Base-by-base conservation (phyloP, 2,888 invertebrate genomes). In the Stenodera caucasica region DNA sequence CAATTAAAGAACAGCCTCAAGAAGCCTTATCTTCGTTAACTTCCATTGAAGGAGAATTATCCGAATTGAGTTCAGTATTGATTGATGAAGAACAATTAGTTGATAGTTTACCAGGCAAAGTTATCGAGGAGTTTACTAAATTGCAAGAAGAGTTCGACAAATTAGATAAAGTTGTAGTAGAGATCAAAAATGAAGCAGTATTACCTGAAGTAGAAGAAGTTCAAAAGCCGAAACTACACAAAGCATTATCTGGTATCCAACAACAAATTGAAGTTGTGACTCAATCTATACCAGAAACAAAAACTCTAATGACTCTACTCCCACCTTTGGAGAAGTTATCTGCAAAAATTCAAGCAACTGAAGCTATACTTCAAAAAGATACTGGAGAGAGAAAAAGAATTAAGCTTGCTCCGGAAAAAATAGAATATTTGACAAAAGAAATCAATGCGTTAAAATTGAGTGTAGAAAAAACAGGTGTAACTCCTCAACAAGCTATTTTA, bases 401-500 rank as follows among this genome's bases (percentile, higher is more conserved):
- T 2, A 49, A 49, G 45, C 29, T 32, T 12, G 15, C 45, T 32
- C 40, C 53, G 14, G 45, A 53, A 18, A 40, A 58, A 7, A 18
- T 60, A 2, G 51, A 55, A 58, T 35, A 61, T 26, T 51, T 68
- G n/a, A 49, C 45, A 4, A 7, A 63, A 37, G 52, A 60, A 32
- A 52, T 60, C 26, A 18, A 51, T 14, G 45, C 52, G 9, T 29
- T 60, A 4, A 51, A 32, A 49, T 7, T 29, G 11, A 23, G 21
- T 14, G 15, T 56, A 2, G 7, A 18, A 18, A 45, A 56, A n/a
- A 9, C 40, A 14, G 45, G 53, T 49, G 2, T 14, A 12, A 29
- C 8, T 18, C 61, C 68, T 32, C 70, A 72, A 45, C 53, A 66
- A 60, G 68, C 61, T 7, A 53, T 68, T n/a, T 29, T 65, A 11